phyloP scores from a whole-genome alignment of 2,797 vertebrate genomes.

The Xiphophorus birchmanni region DNA sequence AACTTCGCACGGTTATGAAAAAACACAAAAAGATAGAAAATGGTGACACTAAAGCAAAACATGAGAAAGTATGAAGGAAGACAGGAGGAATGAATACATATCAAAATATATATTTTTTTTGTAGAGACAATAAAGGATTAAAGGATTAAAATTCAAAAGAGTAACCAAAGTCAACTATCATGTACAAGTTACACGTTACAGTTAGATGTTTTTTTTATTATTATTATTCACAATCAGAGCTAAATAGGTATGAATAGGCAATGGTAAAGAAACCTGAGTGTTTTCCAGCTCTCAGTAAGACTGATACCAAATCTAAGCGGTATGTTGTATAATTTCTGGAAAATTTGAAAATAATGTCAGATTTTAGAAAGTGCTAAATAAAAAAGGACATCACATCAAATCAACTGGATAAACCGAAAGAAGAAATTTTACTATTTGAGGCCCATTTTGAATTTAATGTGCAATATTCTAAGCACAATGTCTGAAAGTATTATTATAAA shows the following conservation, averaged over 20 bases:
- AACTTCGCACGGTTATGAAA: constrained; percentile 4
- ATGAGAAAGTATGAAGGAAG: constrained; percentile 2
- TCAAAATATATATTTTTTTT: constrained; percentile 12
- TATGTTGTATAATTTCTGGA: not conserved
- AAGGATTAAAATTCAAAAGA: not conserved
- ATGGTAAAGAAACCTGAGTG: not conserved
- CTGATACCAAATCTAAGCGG: not conserved
- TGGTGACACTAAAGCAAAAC: constrained; percentile 5
- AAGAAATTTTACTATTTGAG: not conserved
- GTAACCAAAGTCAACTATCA: not conserved
- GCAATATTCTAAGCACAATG: not conserved
- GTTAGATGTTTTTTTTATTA: not conserved
- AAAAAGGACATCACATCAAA: constrained; percentile 13
- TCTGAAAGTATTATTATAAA: not conserved
- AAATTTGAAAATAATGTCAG: not conserved
- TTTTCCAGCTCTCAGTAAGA: not conserved
- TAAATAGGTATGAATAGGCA: constrained; percentile 7
- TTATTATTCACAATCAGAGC: not conserved
- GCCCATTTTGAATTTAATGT: not conserved
- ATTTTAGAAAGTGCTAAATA: not conserved
- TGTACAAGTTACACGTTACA: not conserved
- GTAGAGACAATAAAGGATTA: not conserved
- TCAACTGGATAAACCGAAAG: constrained; percentile 9
- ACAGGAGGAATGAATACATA: constrained; percentile 37
- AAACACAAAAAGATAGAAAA: constrained; percentile 21